Conservation (phyloP, 1,140 invertebrate species). For the Calosoma granatense region DNA sequence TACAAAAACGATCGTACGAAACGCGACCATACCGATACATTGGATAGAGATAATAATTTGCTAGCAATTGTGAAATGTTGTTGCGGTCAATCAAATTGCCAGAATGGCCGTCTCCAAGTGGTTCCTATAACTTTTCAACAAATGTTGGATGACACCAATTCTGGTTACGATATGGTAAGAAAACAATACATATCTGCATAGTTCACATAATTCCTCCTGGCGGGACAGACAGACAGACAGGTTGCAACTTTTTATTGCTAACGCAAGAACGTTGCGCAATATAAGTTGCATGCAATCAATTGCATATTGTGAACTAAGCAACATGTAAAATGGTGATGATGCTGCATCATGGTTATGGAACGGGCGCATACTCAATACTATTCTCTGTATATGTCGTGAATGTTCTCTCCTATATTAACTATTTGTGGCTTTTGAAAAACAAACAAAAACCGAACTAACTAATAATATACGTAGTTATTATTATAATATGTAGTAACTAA, state of each 20-base stretch:
- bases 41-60: not conserved
- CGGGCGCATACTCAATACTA: not conserved
- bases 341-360: constrained; percentile 4
- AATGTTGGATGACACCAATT: not conserved
- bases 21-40: not conserved
- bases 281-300: too few species aligned
- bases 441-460: too few species aligned
- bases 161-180: not conserved
- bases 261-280: too few species aligned
- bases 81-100: not conserved
- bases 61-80: constrained; percentile 3
- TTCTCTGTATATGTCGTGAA: not conserved
- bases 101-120: constrained; percentile 2
- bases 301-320: too few species aligned
- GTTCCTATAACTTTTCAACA: constrained; percentile 1
- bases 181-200: too few species aligned
- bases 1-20: not conserved
- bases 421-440: not conserved
- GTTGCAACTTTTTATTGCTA: too few species aligned
- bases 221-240: too few species aligned
- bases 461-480: too few species aligned
- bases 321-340: too few species aligned
- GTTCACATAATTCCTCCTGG: too few species aligned
- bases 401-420: not conserved
- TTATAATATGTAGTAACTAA: constrained; percentile 6